Evolutionary conservation across 1,140 invertebrate genomes (phyloP), one percentile per base, ranked within the genome.

Genomic region (Rhagoletis zephyria): DNA sequence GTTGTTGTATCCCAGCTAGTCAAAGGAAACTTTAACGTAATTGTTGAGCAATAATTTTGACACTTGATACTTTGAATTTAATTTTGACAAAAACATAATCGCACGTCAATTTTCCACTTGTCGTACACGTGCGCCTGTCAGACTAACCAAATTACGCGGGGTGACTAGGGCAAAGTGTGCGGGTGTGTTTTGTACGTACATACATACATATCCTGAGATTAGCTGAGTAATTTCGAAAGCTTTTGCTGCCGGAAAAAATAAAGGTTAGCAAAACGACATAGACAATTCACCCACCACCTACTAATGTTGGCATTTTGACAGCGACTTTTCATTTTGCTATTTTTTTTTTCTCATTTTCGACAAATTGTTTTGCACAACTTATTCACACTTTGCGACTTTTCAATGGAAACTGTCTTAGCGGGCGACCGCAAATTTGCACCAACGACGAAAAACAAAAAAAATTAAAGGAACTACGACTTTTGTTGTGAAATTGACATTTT

Each of bases 121-220:
- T 88, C 90, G 89, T 91, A 89, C 91, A 91, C 91, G 91, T 91
- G 91, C 89, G 85, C 90, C 89, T 91, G 91, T 91, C 91, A 91
- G 87, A 85, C 90, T 90, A 91, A 91, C 91, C 88, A 88, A 91
- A 81, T 81, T 81, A 81, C 7, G 10, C 74, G 48, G 30, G 19
- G 6, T 30, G 51, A 30, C 3, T 5, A 48, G 4, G 6, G 48
- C 1, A 14, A 10, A 9, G 19, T 56, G 74, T 56, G 51, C 1
- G 48, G 16, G 48, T 48, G 70, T 30, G 65, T 45, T 12, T 30
- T 19, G 64, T 67, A 10, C 16, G 64, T 5, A 30, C 6, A 19
- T 63, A 4, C 16, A n/a, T 4, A 63, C 12, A 63, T 12, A n/a
- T 63, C 61, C 9, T 63, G 6, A 2, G 64, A 67, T 67, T 67